Evolutionary conservation across 2,113 vertebrate genomes (phyloP), one percentile per base, ranked within the genome.

Genomic region (Callaeas wilsoni): DNA sequence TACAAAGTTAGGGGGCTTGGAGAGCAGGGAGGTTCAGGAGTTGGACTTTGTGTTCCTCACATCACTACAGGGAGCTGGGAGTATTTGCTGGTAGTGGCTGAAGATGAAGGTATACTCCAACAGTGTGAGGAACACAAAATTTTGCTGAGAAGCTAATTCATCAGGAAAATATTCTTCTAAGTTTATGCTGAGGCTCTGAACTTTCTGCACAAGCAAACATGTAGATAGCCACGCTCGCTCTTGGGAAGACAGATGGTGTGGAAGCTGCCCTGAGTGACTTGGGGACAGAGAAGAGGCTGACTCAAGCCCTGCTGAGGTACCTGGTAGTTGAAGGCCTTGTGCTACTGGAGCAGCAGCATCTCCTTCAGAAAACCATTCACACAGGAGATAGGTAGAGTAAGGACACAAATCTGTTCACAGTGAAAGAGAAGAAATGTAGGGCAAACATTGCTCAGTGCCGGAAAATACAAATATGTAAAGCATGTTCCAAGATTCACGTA

Each of bases 191-290:
- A 52, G 42, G 37, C 63, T 74, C 47, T 59, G 64, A 70, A 69
- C 67, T 83, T 94, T 12, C 42, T 63, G 47, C 33, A 32, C 57
- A 39, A 49, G 6, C 25, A 33, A n/a, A 30, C 14, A 3, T 56
- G 64, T 10, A 17, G 39, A 22, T 22, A 77, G 44, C 44, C 13
- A 5, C 0, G 1, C n/a, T 67, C 0, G 0, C 35, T 52, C 22
- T 21, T 75, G 60, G n/a, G 69, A 65, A 49, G 49, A 11, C 9
- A 12, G 59, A 11, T 1, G 1, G 4, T 20, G 47, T 46, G 57
- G 59, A 65, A 74, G 42, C 50, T 65, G 49, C 1, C 8, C 56
- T 29, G 68, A 44, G 23, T 52, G 50, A 35, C 53, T 13, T 33
- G 57, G 27, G 41, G 22, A 41, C 35, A 6, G 18, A 79, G 63